Evolutionary conservation across 2,113 vertebrate species (phyloP).

Genomic region (Notarius lentiginosus): DNA sequence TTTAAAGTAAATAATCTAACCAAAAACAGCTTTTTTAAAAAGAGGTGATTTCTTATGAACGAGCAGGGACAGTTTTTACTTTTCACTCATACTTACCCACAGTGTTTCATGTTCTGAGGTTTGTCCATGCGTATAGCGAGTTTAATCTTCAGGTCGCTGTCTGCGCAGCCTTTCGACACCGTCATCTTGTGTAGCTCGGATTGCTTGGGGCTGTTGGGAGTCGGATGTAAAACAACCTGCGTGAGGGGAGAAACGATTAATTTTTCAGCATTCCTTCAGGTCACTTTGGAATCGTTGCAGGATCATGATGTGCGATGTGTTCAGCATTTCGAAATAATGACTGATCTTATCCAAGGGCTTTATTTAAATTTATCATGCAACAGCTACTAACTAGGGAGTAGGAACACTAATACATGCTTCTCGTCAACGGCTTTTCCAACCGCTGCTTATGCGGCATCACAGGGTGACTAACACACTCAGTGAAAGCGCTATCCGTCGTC

Average conservation of each 20-base stretch:
- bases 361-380: neutral
- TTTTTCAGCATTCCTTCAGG: neutral
- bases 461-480: too few species aligned
- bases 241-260: neutral
- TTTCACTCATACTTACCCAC: slow-evolving; percentile 77
- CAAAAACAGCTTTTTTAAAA: neutral
- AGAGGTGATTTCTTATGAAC: neutral
- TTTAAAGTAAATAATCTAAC: neutral
- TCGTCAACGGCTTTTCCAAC: neutral
- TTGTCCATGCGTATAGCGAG: slow-evolving; percentile 98
- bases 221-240: slow-evolving; percentile 95
- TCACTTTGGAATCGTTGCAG: neutral
- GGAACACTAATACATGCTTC: too few species aligned
- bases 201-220: slow-evolving; percentile 96
- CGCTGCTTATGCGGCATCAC: too few species aligned
- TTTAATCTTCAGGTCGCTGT: slow-evolving; percentile 95
- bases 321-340: neutral
- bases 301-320: neutral
- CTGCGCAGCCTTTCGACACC: slow-evolving; percentile 92
- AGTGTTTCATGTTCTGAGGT: slow-evolving; percentile 99
- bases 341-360: neutral
- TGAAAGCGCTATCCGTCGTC: neutral
- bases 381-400: neutral
- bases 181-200: slow-evolving; percentile 97
- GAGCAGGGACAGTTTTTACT: neutral